Base-by-base conservation (phyloP, 1,140 invertebrate genomes). In the Onthophagus taurus region DNA sequence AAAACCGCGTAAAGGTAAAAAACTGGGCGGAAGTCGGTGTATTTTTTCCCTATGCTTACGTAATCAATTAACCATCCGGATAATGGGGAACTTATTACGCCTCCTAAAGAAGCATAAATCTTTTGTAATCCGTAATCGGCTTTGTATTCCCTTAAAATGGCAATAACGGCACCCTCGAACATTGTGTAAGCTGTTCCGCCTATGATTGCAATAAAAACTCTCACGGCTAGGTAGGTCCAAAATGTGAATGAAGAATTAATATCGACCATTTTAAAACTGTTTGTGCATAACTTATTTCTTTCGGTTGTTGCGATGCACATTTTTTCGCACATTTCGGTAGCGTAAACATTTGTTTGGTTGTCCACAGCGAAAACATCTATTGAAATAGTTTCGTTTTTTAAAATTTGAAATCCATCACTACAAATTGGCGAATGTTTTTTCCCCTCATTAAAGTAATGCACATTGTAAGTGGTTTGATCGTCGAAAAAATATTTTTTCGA, bases 81-180 rank as follows among this genome's bases (percentile, higher is more conserved):
- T 2, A 87, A 59, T 1, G 84, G 84, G 2, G 83, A 81, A 17
- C 81, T 82, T 37, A 88, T 81, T 74, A 87, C 85, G 6, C 80
- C 82, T 1, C 83, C 84, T 31, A 87, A 72, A 37, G 76, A 81
- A 14, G 82, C 84, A 55, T 84, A 88, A 46, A 88, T 77, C 45
- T 82, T 69, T 65, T 88, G 83, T 24, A 87, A 64, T 0, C 85
- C 85, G 51, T 87, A 87, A 65, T 87, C 83, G 2, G 81, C 84
- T 39, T 78, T 77, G 52, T 85, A 80, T 53, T 85, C 79, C 31
- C 83, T 70, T 17, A 87, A 65, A 53, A 87, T 81, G 2, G 82
- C 81, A 29, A 88, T 80, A 2, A 85, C 81, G 11, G 85, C 85
- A 7, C 85, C 84, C 66, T 88, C 85, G 55, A 88, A 85, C 78